These are phyloP conservation scores for Gonocerus acuteangulatus DNA, from an alignment of 2,888 invertebrate species.

Conservation along the genomic window DNA sequence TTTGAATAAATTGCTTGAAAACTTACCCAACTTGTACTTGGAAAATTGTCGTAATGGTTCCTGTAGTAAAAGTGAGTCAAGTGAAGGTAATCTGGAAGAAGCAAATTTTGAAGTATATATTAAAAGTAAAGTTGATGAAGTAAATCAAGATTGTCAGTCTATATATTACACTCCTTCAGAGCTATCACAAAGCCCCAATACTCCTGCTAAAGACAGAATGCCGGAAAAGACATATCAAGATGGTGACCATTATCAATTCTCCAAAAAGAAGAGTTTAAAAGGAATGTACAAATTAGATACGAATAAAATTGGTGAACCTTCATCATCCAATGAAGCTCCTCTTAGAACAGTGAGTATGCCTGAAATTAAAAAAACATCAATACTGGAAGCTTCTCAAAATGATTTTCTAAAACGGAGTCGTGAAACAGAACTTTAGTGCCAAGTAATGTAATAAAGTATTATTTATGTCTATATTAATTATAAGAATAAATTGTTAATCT, in stretches of 20 bases:
- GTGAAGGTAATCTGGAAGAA: constrained; percentile 50
- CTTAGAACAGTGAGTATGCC: constrained; percentile 29
- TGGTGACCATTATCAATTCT: background rate
- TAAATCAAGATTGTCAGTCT: constrained; percentile 56
- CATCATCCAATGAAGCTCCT: constrained; percentile 15
- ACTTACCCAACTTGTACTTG: constrained; percentile 80
- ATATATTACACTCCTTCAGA: constrained; percentile 79
- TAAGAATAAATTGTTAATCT: too few relatives aligned
- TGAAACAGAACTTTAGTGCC: constrained; percentile 27
- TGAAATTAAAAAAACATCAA: constrained; percentile 29
- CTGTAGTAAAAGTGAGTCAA: constrained; percentile 67
- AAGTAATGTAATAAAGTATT: background rate
- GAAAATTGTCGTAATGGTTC: constrained; percentile 86
- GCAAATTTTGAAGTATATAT: constrained; percentile 53
- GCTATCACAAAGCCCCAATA: constrained; percentile 46
- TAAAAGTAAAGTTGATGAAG: constrained; percentile 47
- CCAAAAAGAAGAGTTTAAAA: constrained; percentile 15
- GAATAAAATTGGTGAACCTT: constrained; percentile 3
- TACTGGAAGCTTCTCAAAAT: background rate
- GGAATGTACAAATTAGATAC: constrained; percentile 1
- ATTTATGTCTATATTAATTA: too few relatives aligned
- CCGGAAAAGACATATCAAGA: constrained; percentile 15
- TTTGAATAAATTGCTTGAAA: constrained; percentile 86
- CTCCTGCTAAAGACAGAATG: constrained; percentile 28
- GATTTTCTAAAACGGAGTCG: background rate